Percentiles rank a stretch among this genome's conserved stretches.
These are phyloP conservation scores for Mobula birostris DNA, from an alignment of 2,113 vertebrate genomes.

Conservation along the genomic window DNA sequence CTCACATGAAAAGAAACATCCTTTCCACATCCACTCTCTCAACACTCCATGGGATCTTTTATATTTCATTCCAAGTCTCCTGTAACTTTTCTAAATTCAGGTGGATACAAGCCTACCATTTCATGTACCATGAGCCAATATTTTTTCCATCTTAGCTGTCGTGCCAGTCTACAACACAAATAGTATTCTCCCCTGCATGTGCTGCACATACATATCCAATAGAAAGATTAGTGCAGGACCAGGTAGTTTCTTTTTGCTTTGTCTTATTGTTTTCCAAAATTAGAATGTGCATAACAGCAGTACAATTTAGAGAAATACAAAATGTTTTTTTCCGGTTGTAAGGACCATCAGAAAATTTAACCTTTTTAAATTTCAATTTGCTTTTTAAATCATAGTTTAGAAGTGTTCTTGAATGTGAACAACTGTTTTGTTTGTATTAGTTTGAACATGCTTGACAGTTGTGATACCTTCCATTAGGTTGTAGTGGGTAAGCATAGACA, in stretches of 20 bases:
- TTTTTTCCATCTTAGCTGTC: background rate
- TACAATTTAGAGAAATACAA: background rate
- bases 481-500: background rate
- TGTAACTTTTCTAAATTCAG: too few relatives aligned
- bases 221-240: background rate
- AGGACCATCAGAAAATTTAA: background rate
- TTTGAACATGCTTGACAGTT: background rate
- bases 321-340: background rate
- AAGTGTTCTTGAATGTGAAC: background rate
- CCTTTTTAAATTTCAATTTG: background rate
- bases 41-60: too few relatives aligned
- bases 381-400: background rate
- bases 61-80: too few relatives aligned
- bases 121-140: background rate
- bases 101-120: background rate
- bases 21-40: too few relatives aligned
- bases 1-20: too few relatives aligned
- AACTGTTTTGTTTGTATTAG: background rate
- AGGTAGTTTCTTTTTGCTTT: background rate
- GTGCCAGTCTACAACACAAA: background rate
- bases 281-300: background rate
- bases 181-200: background rate
- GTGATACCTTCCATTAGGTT: background rate
- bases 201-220: background rate
- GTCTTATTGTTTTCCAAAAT: background rate